A percentile compares a stretch with the other conserved stretches of the same genome.
Evolutionary conservation across 2,797 vertebrate genomes (phyloP).

Genomic region (Vireo griseus): DNA sequence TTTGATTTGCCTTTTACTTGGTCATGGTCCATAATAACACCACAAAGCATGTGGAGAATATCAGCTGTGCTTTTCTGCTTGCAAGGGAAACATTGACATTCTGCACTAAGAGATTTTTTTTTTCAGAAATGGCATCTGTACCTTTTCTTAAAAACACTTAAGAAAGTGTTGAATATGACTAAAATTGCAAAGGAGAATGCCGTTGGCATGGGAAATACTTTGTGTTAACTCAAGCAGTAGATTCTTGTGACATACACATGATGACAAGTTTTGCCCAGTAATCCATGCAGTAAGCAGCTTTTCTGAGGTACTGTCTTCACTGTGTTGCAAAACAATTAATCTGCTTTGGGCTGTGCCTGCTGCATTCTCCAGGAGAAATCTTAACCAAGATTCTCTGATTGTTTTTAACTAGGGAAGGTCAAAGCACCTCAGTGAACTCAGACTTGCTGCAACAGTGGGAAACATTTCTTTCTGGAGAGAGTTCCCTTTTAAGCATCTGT

Average conservation of each 20-base stretch:
- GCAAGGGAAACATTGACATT: background rate
- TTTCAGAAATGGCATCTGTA: background rate
- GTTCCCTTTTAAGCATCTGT: background rate
- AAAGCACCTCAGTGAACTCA: fast-evolving
- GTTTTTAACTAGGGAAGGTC: background rate
- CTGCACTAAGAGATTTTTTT: background rate
- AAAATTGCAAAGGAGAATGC: background rate
- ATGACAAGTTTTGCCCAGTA: background rate
- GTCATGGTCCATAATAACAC: background rate
- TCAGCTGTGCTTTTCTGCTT: background rate
- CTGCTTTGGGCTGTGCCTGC: background rate
- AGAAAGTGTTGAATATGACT: background rate
- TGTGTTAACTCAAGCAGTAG: background rate
- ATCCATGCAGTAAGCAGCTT: background rate
- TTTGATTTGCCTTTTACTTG: background rate
- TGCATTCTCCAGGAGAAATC: background rate
- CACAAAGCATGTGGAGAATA: background rate
- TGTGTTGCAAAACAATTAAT: background rate
- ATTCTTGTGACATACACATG: background rate
- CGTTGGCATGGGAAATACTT: background rate
- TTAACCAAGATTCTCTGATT: background rate
- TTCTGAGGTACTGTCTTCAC: background rate
- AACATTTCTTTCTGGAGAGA: background rate
- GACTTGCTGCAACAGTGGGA: background rate
- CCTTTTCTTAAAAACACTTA: background rate